Evolutionary conservation across 2,113 vertebrate species (phyloP).

Genomic region (Tachysurus vachellii): DNA sequence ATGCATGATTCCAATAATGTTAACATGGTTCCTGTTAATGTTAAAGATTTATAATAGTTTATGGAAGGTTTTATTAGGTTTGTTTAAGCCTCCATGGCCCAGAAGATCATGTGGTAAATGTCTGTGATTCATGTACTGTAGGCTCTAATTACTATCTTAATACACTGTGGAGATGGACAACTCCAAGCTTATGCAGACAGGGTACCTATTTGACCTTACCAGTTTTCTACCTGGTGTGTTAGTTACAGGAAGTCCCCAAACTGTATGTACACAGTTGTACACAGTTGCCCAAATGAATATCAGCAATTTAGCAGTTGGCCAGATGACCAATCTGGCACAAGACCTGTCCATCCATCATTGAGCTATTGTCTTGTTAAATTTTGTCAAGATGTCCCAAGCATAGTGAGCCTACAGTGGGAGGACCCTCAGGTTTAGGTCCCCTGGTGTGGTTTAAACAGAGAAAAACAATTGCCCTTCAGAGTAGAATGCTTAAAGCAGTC

Average conservation of each 20-base stretch:
- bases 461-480: slow-evolving; percentile 58
- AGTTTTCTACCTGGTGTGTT: not conserved
- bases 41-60: too few species aligned
- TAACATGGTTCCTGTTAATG: not conserved
- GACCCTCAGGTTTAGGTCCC: slow-evolving; percentile 42
- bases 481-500: slow-evolving; percentile 51
- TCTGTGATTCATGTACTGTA: not conserved
- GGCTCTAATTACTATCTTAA: not conserved
- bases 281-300: not conserved
- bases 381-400: slow-evolving; percentile 63
- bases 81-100: not conserved
- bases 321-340: not conserved
- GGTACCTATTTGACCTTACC: not conserved
- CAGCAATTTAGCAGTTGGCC: not conserved
- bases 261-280: not conserved
- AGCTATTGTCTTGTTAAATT: slow-evolving; percentile 23
- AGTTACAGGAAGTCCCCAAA: not conserved
- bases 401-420: slow-evolving; percentile 23
- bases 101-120: not conserved
- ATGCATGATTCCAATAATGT: not conserved
- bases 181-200: not conserved
- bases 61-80: not conserved
- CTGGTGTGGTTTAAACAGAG: slow-evolving; percentile 57
- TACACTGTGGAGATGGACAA: not conserved
- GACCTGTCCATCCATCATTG: not conserved